These are phyloP conservation scores for Myotis davidii DNA, from an alignment of 2,113 vertebrate species.

Conservation along the genomic window DNA sequence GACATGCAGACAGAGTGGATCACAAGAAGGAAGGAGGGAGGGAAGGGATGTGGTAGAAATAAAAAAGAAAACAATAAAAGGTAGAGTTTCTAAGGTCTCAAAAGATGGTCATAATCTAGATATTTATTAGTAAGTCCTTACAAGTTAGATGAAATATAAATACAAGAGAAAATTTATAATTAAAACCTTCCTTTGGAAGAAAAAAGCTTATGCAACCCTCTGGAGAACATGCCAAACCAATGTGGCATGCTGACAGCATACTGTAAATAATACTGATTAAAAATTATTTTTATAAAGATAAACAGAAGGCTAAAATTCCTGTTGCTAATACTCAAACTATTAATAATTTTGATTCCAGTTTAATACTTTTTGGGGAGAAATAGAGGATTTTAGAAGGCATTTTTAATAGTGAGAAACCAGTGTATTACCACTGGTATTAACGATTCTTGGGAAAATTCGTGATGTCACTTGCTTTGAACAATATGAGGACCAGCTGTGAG, in stretches of 20 bases:
- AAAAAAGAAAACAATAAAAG: background rate
- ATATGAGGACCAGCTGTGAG: constrained; percentile 33
- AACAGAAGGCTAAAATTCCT: constrained; percentile 53
- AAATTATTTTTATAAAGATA: constrained; percentile 61
- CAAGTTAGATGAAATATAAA: background rate
- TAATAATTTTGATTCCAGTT: constrained; percentile 51
- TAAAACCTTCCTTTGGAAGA: constrained; percentile 53
- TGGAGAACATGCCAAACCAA: constrained; percentile 29
- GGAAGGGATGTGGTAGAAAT: background rate
- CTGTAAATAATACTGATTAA: constrained; percentile 53
- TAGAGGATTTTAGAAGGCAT: background rate
- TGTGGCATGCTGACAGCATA: constrained; percentile 7
- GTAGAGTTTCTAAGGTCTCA: background rate
- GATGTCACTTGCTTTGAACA: constrained; percentile 59
- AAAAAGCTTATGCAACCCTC: constrained; percentile 33
- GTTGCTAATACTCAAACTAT: background rate
- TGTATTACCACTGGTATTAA: background rate
- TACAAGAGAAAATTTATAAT: constrained; percentile 34
- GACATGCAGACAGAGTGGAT: background rate
- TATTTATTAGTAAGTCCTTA: background rate
- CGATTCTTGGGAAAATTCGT: background rate
- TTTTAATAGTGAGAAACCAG: constrained; percentile 11
- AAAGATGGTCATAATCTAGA: background rate
- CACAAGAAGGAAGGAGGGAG: background rate
- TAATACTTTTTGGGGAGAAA: background rate